Evolutionary conservation across 2,888 invertebrate species (phyloP), one percentile per base, ranked within the genome.

Genomic region (Caenorhabditis angaria): DNA sequence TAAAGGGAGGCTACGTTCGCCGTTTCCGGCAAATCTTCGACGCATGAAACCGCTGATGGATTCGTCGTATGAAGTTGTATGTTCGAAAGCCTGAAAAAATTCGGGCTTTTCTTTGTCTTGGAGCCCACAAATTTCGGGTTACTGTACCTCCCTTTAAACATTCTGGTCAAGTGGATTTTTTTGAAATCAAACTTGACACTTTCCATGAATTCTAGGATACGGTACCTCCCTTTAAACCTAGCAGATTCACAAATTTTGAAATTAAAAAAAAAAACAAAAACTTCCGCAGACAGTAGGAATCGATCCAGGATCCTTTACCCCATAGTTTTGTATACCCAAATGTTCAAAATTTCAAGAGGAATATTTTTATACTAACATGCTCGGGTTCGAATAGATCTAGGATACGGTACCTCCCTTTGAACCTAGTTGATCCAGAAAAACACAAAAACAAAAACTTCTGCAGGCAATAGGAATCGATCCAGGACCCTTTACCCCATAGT

Each of bases 11-110:
- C 74, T 77, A 24, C 83, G 75, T 58, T 78, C 70, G 55, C 83
- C 84, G 73, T 78, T 80, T 3, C 90, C 88, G 0, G 93, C 93
- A 88, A 93, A 97, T 88, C 95, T 92, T 87, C 93, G 93, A 14
- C 97, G 92, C 90, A 97, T 96, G 88, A 94, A 97, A 88, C 96
- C 94, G 0, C 95, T 93, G 83, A 99, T 97, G 48, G 94, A 94
- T 63, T 92, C 91, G 88, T 99, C 97, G 88, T 99, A 99, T 65
- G 93, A 92, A 0, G 95, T 92, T 0, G 97, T 99, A 88, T 96
- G 95, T 1, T 94, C 95, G 88, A 99, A 99, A 0, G 97, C 97
- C 90, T 97, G 94, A 14, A 41, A 14, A 3, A 18, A 32, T 8
- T 5, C 5, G 32, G 5, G 10, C 32, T 24, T 5, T 32, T 32